phyloP scores from a whole-genome alignment of 2,113 vertebrate genomes.

The Tyto alba region DNA sequence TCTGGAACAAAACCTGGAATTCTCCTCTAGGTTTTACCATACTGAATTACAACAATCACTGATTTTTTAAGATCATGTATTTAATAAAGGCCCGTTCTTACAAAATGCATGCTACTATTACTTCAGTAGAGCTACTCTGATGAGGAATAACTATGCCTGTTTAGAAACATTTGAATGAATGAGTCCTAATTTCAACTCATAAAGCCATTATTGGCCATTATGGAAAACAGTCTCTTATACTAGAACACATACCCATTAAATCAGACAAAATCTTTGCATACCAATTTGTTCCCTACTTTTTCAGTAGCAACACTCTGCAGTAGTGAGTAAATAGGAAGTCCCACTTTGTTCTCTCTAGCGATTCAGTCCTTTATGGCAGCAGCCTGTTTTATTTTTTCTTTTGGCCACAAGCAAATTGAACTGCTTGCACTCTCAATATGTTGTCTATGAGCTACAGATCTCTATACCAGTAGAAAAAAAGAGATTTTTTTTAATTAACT shows the following conservation, averaged over 20 bases:
- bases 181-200: background rate
- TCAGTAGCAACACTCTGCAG: background rate
- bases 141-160: background rate
- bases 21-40: background rate
- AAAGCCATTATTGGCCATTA: background rate
- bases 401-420: background rate
- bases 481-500: background rate
- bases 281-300: background rate
- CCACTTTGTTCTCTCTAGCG: background rate
- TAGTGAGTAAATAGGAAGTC: background rate
- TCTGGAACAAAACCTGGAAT: background rate
- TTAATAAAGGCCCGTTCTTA: background rate
- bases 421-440: background rate
- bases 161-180: background rate
- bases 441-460: background rate
- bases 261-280: background rate
- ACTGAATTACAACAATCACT: background rate
- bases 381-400: background rate
- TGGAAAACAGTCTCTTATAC: background rate
- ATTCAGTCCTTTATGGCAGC: background rate
- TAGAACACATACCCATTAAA: background rate
- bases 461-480: background rate
- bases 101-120: background rate
- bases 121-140: background rate
- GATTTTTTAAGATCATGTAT: background rate